phyloP scores from a whole-genome alignment of 2,113 vertebrate species.

The Agelaius phoeniceus region DNA sequence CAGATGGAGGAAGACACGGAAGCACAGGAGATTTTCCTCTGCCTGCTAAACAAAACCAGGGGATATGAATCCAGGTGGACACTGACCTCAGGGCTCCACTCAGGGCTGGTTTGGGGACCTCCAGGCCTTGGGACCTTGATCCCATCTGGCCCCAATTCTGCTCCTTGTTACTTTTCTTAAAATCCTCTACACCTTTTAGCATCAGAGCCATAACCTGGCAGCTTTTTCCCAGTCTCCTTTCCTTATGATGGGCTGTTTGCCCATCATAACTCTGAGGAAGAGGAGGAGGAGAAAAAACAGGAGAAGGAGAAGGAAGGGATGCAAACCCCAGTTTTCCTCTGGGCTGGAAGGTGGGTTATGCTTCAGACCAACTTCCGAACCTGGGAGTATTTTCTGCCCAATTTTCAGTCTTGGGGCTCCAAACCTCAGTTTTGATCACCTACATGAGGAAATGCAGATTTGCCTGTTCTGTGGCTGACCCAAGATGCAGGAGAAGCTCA shows the following conservation, averaged over 20 bases:
- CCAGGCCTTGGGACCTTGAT: not conserved
- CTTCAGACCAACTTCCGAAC: not conserved
- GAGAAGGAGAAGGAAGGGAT: not conserved
- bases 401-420: not conserved
- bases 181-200: not conserved
- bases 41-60: not conserved
- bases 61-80: not conserved
- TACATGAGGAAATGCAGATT: not conserved
- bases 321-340: not conserved
- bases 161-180: not conserved
- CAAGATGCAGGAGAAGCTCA: not conserved
- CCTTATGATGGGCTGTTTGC: not conserved
- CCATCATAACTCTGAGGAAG: not conserved
- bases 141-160: not conserved
- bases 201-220: not conserved
- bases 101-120: not conserved
- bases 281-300: not conserved
- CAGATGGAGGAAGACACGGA: not conserved
- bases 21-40: not conserved
- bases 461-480: not conserved
- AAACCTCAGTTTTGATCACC: not conserved
- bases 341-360: not conserved
- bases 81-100: fast-evolving
- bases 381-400: not conserved
- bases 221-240: not conserved